Evolutionary conservation across 2,113 vertebrate genomes (phyloP).

Genomic region (Bombycilla garrulus): DNA sequence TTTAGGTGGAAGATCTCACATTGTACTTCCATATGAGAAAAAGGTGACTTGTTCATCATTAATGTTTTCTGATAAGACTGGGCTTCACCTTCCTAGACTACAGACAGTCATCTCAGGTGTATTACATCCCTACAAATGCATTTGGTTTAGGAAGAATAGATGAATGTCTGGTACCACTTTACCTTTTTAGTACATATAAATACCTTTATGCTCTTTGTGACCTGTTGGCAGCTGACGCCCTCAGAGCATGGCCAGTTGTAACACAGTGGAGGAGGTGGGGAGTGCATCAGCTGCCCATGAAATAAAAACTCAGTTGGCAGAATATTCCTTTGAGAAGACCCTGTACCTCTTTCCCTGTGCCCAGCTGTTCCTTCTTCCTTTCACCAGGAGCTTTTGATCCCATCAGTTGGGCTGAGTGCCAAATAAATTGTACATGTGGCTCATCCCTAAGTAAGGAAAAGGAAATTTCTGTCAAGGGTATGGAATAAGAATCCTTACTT

Average conservation of each 20-base stretch:
- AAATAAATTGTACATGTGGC: neutral
- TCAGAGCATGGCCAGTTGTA: neutral
- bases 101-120: neutral
- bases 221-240: neutral
- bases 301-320: neutral
- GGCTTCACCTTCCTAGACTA: neutral
- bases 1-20: neutral
- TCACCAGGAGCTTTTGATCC: neutral
- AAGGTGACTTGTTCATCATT: neutral
- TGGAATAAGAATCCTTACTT: neutral
- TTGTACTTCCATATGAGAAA: neutral
- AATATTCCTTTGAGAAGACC: neutral
- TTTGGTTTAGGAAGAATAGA: neutral
- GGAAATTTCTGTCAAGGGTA: neutral
- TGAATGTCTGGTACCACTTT: neutral
- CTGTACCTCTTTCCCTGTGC: neutral
- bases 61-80: neutral
- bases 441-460: neutral
- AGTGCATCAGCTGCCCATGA: constrained; percentile 5
- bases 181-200: neutral
- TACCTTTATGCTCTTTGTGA: neutral
- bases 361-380: constrained; percentile 26
- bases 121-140: neutral
- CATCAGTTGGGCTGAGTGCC: neutral
- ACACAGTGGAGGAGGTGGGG: neutral